A percentile compares a stretch with the other conserved stretches of the same genome.
Conservation (phyloP, 2,113 vertebrate species). For the Istiophorus platypterus region DNA sequence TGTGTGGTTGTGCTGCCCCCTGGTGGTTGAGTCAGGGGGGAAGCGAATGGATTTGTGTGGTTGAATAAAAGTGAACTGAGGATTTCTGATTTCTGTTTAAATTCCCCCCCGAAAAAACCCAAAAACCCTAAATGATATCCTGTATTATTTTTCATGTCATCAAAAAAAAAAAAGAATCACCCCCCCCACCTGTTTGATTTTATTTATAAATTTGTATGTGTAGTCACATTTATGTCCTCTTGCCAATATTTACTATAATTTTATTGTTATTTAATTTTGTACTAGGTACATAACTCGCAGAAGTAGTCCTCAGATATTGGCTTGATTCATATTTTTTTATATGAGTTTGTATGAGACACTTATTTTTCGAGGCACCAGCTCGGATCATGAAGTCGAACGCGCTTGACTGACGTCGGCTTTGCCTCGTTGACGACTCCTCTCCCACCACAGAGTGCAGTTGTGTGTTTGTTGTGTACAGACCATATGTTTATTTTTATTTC, state of each 20-base stretch:
- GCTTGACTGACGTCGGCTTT: slow-evolving; percentile 62
- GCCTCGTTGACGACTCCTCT: slow-evolving; percentile 43
- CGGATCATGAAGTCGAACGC: slow-evolving; percentile 69
- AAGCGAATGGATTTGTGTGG: slow-evolving; percentile 23
- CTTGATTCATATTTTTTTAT: slow-evolving; percentile 68
- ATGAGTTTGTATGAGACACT: slow-evolving; percentile 66
- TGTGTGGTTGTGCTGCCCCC: slow-evolving; percentile 59
- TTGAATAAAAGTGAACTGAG: slow-evolving; percentile 48
- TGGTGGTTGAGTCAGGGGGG: slow-evolving; percentile 53
- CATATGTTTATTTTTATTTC: slow-evolving; percentile 43
- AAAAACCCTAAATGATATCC: background rate
- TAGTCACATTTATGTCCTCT: slow-evolving; percentile 41
- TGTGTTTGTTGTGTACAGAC: slow-evolving; percentile 50
- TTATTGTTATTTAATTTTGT: slow-evolving; percentile 80
- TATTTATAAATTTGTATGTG: slow-evolving; percentile 66
- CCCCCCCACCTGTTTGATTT: slow-evolving; percentile 52
- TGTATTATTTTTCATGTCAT: slow-evolving; percentile 52
- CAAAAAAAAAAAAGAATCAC: slow-evolving; percentile 31
- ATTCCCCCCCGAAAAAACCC: too few species aligned
- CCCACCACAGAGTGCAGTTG: slow-evolving; percentile 40
- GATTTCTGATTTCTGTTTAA: slow-evolving; percentile 40
- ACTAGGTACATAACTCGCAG: slow-evolving; percentile 73
- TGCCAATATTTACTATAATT: slow-evolving; percentile 58
- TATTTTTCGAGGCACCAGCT: slow-evolving; percentile 69
- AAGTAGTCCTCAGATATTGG: slow-evolving; percentile 64